Conservation (phyloP, 2,797 vertebrate species). For the Phoebastria nigripes region DNA sequence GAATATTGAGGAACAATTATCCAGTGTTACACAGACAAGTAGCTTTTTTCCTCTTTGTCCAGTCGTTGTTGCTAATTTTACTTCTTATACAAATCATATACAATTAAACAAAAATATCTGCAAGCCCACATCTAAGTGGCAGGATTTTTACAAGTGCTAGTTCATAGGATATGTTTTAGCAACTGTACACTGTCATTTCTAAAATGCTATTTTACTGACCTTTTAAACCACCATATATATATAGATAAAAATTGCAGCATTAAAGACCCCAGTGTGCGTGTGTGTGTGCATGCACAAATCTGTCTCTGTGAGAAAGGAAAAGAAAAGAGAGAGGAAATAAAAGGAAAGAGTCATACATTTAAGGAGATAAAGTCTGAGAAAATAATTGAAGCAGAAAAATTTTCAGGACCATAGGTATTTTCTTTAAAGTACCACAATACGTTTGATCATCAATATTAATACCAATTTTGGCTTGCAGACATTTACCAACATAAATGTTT, state of each 20-base stretch:
- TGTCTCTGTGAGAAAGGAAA: not conserved
- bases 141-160: not conserved
- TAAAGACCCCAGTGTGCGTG: not conserved
- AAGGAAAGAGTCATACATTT: not conserved
- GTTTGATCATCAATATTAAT: not conserved
- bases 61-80: slow-evolving; percentile 42
- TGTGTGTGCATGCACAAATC: not conserved
- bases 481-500: not conserved
- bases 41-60: slow-evolving; percentile 57
- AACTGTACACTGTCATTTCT: slow-evolving; percentile 6
- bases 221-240: slow-evolving; percentile 20
- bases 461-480: not conserved
- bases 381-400: not conserved
- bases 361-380: not conserved
- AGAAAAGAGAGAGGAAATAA: not conserved
- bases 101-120: slow-evolving; percentile 65
- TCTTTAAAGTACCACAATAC: not conserved
- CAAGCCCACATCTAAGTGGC: slow-evolving; percentile 9
- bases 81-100: slow-evolving; percentile 62
- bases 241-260: not conserved
- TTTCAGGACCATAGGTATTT: not conserved
- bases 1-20: slow-evolving; percentile 63
- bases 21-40: slow-evolving; percentile 30
- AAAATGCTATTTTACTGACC: not conserved
- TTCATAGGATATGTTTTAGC: slow-evolving; percentile 10